phyloP scores from a whole-genome alignment of 1,140 invertebrate species.

The Drosophila santomea region DNA sequence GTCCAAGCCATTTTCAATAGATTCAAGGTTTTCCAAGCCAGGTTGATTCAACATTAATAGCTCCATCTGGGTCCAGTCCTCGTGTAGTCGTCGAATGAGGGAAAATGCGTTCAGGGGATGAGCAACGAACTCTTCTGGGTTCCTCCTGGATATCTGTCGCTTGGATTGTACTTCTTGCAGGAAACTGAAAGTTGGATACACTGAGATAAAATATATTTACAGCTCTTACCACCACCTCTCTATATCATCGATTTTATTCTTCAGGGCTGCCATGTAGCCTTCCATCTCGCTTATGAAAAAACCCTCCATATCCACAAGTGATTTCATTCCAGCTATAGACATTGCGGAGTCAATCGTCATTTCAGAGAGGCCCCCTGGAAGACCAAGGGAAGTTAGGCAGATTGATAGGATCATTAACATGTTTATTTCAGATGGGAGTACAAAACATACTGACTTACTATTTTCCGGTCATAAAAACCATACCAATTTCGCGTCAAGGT shows the following conservation, averaged over 20 bases:
- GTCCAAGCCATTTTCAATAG: constrained; percentile 2
- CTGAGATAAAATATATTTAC: too few relatives aligned
- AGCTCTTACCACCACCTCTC: constrained; percentile 25
- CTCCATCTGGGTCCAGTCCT: constrained; percentile 51
- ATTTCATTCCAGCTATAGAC: constrained; percentile 22
- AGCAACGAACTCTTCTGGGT: constrained; percentile 14
- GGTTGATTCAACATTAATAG: constrained; percentile 18
- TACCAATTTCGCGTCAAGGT: not conserved
- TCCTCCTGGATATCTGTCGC: not conserved
- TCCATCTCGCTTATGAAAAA: constrained; percentile 27
- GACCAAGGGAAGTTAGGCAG: not conserved
- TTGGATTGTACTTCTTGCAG: constrained; percentile 11
- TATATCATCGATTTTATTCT: constrained; percentile 23
- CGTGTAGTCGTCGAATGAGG: constrained; percentile 44
- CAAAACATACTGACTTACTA: not conserved
- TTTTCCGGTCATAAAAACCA: not conserved
- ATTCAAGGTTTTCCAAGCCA: not conserved
- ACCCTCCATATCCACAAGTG: constrained; percentile 12
- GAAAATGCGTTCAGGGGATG: constrained; percentile 48
- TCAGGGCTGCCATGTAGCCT: constrained; percentile 9
- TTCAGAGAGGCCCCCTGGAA: not conserved
- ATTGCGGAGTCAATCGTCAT: not conserved
- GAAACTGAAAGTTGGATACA: constrained; percentile 15
- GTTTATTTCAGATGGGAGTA: not conserved
- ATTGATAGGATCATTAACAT: not conserved